Evolutionary conservation across 2,797 vertebrate genomes (phyloP), one percentile per base, ranked within the genome.

Genomic region (Mus spretus): DNA sequence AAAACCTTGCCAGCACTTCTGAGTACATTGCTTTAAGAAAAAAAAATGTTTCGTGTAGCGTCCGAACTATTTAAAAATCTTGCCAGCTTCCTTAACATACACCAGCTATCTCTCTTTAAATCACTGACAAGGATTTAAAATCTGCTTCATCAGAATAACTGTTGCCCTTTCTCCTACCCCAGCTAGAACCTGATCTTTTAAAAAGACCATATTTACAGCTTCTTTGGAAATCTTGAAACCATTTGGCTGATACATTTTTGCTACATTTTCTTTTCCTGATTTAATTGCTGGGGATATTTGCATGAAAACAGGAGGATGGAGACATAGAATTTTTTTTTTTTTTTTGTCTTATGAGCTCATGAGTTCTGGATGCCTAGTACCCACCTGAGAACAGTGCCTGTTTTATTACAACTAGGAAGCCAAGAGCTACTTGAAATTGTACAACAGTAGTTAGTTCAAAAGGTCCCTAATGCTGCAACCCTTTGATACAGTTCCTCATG

Each of bases 91-190:
- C 98, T 98, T 98, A 98, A 98, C 98, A 98, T 97, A 98, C 98
- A 98, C 98, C 97, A 98, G 97, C 98, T 98, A 98, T 98, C 98
- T 98, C 98, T 98, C 97, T 98, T 98, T 98, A 98, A 98, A 98
- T 98, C 98, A 98, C 97, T 98, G 98, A 98, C 98, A 98, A 98
- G 97, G 98, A 98, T 98, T 98, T 98, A 98, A 98, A 98, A 98
- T 98, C 97, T 98, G 94, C 98, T 98, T 98, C 98, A 98, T 98
- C 98, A 98, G 98, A 98, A 98, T 98, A 98, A 98, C 98, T 98
- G 98, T 98, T 98, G 98, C 97, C 98, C 98, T 98, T 98, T 98
- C 97, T 98, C 96, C 97, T 97, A 97, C 97, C 98, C 97, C 98
- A 97, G 98, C 98, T 98, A 98, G 98, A 98, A 98, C 98, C 98